phyloP scores from a whole-genome alignment of 2,797 vertebrate genomes.

The Pseudopleuronectes americanus region DNA sequence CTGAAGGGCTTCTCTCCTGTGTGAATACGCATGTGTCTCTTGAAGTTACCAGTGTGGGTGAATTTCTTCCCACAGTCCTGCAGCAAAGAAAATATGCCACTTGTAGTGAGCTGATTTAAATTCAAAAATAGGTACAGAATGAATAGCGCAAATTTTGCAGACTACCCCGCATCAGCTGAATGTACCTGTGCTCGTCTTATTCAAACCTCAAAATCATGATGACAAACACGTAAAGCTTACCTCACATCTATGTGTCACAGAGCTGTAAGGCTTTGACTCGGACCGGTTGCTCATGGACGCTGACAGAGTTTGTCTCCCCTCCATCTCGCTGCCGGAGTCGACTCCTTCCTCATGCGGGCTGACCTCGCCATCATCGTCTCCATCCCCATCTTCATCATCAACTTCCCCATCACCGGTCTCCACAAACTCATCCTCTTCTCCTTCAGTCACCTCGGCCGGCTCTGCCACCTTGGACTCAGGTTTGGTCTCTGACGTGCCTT shows the following conservation, averaged over 20 bases:
- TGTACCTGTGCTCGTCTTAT: background rate
- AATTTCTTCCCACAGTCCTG: slow-evolving; percentile 98
- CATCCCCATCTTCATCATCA: slow-evolving; percentile 54
- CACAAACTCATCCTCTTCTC: slow-evolving; percentile 27
- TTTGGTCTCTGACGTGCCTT: slow-evolving; percentile 48
- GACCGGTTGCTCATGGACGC: slow-evolving; percentile 87
- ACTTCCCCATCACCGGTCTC: slow-evolving; percentile 48
- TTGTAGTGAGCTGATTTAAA: background rate
- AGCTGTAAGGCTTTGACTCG: slow-evolving; percentile 94
- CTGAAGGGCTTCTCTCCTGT: slow-evolving; percentile 97
- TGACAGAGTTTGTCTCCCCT: slow-evolving; percentile 77
- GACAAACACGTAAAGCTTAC: slow-evolving; percentile 75
- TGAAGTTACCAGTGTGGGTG: slow-evolving; percentile 98
- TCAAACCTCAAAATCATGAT: no score
- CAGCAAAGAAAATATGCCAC: background rate
- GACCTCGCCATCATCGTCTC: slow-evolving; percentile 46
- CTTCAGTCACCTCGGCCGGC: slow-evolving; percentile 14
- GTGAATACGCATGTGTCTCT: slow-evolving; percentile 98
- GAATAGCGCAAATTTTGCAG: background rate
- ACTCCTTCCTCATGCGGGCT: slow-evolving; percentile 57
- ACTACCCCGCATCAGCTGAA: background rate
- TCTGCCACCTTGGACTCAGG: slow-evolving; percentile 21
- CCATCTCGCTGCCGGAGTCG: slow-evolving; percentile 73
- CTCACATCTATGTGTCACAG: slow-evolving; percentile 94
- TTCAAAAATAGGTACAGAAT: background rate